These are phyloP conservation scores for Nomada flava DNA, from an alignment of 2,888 invertebrate genomes.

Conservation along the genomic window DNA sequence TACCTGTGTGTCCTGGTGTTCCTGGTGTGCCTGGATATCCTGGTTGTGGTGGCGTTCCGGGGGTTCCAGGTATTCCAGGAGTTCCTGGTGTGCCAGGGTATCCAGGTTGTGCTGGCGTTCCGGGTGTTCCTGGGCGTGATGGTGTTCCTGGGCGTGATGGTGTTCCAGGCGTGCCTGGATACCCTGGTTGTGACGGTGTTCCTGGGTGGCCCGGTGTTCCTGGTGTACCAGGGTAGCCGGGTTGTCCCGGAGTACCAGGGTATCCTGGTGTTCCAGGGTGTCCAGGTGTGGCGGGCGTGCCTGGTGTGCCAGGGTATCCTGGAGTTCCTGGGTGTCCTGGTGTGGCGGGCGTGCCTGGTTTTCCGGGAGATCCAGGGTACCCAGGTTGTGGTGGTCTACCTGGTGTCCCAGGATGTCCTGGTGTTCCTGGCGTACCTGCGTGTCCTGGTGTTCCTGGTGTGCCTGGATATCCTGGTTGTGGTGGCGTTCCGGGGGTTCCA, in stretches of 20 bases:
- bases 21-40: constrained; percentile 51
- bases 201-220: constrained; percentile 44
- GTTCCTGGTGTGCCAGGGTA: too few species aligned
- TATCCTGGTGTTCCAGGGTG: constrained; percentile 22
- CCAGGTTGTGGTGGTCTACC: constrained; percentile 47
- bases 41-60: constrained; percentile 43
- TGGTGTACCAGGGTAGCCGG: constrained; percentile 61
- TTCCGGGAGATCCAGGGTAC: not conserved
- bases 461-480: constrained; percentile 5
- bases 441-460: constrained; percentile 51
- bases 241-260: constrained; percentile 67
- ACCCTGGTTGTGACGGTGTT: constrained; percentile 47
- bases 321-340: constrained; percentile 18
- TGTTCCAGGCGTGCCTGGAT: constrained; percentile 46
- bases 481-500: constrained; percentile 65
- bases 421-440: constrained; percentile 53
- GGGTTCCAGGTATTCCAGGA: constrained; percentile 3
- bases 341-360: constrained; percentile 35
- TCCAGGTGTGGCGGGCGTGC: constrained; percentile 51
- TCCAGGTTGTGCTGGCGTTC: constrained; percentile 27
- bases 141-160: constrained; percentile 13
- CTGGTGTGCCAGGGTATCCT: constrained; percentile 43
- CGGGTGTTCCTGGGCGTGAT: constrained; percentile 46
- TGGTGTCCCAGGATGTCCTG: constrained; percentile 54
- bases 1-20: constrained; percentile 47